These are phyloP conservation scores for Smutsia gigantea DNA, from an alignment of 2,797 vertebrate genomes.

Conservation along the genomic window DNA sequence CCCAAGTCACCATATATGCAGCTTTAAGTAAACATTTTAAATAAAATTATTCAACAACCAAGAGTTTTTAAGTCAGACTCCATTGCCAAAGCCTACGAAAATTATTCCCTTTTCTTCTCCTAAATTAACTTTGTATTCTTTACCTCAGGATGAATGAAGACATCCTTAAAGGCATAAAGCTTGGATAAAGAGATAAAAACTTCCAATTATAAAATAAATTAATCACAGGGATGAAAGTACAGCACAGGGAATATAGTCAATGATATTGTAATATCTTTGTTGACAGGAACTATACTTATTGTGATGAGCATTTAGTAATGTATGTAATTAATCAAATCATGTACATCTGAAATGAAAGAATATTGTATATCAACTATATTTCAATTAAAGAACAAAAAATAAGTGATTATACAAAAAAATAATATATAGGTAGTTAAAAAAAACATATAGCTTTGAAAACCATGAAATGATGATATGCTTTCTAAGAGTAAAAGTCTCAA, in stretches of 20 bases:
- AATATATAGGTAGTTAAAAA: no score
- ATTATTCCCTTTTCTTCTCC: background rate
- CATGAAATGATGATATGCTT: background rate
- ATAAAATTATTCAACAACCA: background rate
- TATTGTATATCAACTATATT: no score
- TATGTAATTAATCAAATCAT: no score
- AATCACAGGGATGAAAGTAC: no score
- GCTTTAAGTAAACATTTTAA: constrained; percentile 30
- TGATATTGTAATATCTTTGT: no score
- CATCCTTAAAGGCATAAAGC: background rate
- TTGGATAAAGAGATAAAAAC: background rate
- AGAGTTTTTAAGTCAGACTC: background rate
- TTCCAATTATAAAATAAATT: no score
- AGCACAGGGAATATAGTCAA: no score
- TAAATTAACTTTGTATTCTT: background rate
- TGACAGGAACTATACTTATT: no score
- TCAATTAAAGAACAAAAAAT: no score
- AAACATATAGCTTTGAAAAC: background rate
- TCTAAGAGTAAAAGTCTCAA: background rate
- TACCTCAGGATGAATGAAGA: background rate
- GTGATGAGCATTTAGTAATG: no score
- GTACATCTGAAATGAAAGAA: no score
- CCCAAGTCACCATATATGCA: background rate
- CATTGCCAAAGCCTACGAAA: background rate
- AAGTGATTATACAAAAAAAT: no score